Base-by-base conservation (phyloP, 2,113 vertebrate species). In the Cochlearius cochlearius region DNA sequence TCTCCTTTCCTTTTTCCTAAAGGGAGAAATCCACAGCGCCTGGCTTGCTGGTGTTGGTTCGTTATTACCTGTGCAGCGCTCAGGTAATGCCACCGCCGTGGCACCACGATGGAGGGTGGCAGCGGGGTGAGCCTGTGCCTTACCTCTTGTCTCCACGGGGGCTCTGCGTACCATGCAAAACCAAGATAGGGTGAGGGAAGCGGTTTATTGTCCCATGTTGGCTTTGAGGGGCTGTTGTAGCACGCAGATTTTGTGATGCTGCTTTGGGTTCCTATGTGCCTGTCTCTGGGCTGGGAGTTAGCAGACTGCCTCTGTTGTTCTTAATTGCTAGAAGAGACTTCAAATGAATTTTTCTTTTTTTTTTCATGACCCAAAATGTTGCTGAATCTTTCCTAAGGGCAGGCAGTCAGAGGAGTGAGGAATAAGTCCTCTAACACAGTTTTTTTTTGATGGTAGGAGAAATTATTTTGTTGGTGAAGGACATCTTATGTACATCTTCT, bases 21-120 rank as follows among this genome's bases (percentile, higher is more conserved):
- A 50, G 23, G 8, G 7, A 68, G 5, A 16, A n/a, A 9, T 9
- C 60, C 60, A 27, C 0, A 18, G 67, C 4, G 5, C 38, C 11
- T 30, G 0, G 5, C 9, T 34, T 49, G 9, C 8, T 30, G 43
- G 10, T 3, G 1, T 41, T 52, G 2, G 3, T 10, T 75, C 1
- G 5, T 49, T 77, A 7, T 41, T 21, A 30, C 9, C 50, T 19
- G n/a, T 62, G 50, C 6, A 4, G n/a, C 25, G 67, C 1, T 55
- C 55, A 1, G 10, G 5, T 29, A 4, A 5, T 39, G 58, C 9
- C 30, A 0, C n/a, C n/a, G n/a, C n/a, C n/a, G n/a, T 1, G 1
- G 49, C 4, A 4, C 32, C 1, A 1, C 3, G 2, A 8, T 1
- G 18, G n/a, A 49, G 16, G 20, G 32, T 4, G 11, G 49, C 39